Evolutionary conservation across 1,140 invertebrate species (phyloP).

Genomic region (Cyclargus thomasi): DNA sequence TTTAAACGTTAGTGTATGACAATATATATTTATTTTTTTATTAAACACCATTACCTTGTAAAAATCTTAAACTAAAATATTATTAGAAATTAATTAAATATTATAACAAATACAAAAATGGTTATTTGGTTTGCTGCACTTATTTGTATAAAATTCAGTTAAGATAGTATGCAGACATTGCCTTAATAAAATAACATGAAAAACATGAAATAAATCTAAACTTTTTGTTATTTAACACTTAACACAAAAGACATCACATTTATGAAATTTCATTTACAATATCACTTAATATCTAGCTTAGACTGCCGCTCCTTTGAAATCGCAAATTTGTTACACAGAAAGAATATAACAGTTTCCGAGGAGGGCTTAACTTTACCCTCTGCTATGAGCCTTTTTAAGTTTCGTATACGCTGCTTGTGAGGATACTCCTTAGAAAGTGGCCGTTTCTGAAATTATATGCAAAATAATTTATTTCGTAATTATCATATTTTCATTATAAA

Average conservation of each 20-base stretch:
- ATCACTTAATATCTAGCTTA: conserved; percentile 31
- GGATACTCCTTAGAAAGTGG: conserved; percentile 56
- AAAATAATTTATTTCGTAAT: conserved; percentile 2
- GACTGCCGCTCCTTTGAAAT: conserved; percentile 59
- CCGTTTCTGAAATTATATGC: conserved; percentile 42
- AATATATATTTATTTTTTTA: conserved; percentile 13
- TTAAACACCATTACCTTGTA: conserved; percentile 13
- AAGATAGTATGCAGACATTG: not conserved
- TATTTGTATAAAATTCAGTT: not conserved
- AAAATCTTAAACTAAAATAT: conserved; percentile 13
- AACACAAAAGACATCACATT: not conserved
- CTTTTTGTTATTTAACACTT: not conserved
- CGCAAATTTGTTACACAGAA: conserved; percentile 73
- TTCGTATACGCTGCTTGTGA: conserved; percentile 68
- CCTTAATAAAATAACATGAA: not conserved
- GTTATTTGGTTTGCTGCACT: not conserved
- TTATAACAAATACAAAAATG: not conserved
- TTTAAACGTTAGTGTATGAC: conserved; percentile 2
- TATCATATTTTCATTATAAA: too few relatives aligned
- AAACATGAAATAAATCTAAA: not conserved
- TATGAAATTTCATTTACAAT: not conserved
- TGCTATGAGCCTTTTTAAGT: conserved; percentile 60
- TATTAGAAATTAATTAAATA: conserved; percentile 12
- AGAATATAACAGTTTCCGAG: conserved; percentile 70
- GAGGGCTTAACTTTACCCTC: conserved; percentile 66